Base-by-base conservation (phyloP, 2,888 invertebrate genomes). In the Panopea generosa region DNA sequence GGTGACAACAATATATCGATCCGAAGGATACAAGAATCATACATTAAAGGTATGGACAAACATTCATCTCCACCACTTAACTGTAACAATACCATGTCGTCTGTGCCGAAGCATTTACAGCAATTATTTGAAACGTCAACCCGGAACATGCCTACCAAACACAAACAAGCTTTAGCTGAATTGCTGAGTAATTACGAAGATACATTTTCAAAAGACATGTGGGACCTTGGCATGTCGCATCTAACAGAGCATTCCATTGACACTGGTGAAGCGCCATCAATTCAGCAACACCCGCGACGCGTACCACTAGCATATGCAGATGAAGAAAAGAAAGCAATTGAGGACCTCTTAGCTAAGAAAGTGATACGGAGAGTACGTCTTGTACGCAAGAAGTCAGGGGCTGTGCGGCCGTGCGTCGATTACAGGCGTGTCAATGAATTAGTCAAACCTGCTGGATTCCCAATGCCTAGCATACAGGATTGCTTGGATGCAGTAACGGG, bases 401-500 rank as follows among this genome's bases (percentile, higher is more conserved):
- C 52, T 52, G 11, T 52, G 22, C 9, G 52, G 22, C 59, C 63
- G 0, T 73, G 67, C 29, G 57, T 60, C 1, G 66, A 72, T 18
- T 72, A 66, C 24, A 20, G 65, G 0, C 40, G 22, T 16, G 61
- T 69, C 3, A 70, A 63, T 49, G 33, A 11, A 4, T 16, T 70
- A 14, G 47, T 56, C 1, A 57, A 57, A 20, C 53, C 57, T 0
- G 53, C 50, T 20, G 52, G 61, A 2, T 55, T 49, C 11, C 65
- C 74, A 2, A n/a, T 69, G 1, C 63, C 59, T 0, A 4, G 63
- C 1, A 43, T 75, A 2, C 63, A 75, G 18, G 60, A 75, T 22
- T 69, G 59, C 40, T 20, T 68, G 47, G 63, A 74, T 27, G 53
- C 59, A 1, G 61, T 73, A 2, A 47, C 62, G 0, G 61, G 63